A percentile compares a stretch with the other conserved stretches of the same genome.
Evolutionary conservation across 2,113 vertebrate genomes (phyloP).

Genomic region (Jaculus jaculus): DNA sequence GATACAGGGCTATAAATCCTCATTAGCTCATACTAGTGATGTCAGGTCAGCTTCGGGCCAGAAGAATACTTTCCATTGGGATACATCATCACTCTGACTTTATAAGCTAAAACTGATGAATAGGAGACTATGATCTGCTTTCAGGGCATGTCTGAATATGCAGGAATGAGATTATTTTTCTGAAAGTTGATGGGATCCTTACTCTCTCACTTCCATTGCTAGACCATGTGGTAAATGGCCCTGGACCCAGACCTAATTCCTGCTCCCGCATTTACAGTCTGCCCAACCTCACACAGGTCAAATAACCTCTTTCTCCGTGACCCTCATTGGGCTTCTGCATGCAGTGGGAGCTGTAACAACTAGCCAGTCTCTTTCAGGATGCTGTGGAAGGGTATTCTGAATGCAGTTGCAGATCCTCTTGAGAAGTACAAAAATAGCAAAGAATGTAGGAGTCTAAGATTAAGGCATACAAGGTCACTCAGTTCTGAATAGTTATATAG

Average conservation of each 20-base stretch:
- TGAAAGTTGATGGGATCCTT: not conserved
- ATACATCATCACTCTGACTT: not conserved
- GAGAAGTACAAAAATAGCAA: not conserved
- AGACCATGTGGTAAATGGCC: fast-evolving
- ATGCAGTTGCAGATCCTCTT: not conserved
- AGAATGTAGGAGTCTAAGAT: not conserved
- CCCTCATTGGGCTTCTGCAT: not conserved
- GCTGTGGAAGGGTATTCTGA: not conserved
- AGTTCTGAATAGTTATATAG: not conserved
- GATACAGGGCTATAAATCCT: constrained; percentile 20
- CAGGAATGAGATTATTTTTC: not conserved
- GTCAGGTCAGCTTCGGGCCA: constrained; percentile 26
- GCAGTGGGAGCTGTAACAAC: no score
- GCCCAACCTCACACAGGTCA: no score
- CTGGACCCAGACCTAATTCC: not conserved
- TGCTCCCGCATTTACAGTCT: not conserved
- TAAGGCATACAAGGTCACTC: fast-evolving
- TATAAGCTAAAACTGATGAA: constrained; percentile 49
- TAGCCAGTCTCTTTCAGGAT: not conserved
- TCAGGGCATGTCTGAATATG: not conserved
- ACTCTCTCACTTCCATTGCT: not conserved
- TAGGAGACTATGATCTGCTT: constrained; percentile 22
- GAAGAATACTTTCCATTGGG: constrained; percentile 33
- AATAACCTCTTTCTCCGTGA: not conserved
- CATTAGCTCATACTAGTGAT: constrained; percentile 20